phyloP scores from a whole-genome alignment of 2,113 vertebrate genomes.

The Hemichromis elongatus region DNA sequence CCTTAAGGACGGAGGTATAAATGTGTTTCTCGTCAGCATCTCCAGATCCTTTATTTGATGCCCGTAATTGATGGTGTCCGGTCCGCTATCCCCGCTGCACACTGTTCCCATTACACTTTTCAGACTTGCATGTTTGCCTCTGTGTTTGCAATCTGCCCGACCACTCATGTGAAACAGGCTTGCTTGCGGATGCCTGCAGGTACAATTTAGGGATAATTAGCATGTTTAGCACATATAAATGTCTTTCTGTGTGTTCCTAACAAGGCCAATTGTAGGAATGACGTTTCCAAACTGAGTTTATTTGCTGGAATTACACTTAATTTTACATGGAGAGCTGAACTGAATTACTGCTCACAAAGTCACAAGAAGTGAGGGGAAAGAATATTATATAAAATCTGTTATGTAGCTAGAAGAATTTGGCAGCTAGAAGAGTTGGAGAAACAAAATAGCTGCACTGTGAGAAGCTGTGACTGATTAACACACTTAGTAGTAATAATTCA shows the following conservation, averaged over 20 bases:
- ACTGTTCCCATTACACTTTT: slow-evolving; percentile 19
- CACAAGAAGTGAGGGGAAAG: not conserved
- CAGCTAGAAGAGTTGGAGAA: not conserved
- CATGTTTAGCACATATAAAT: not conserved
- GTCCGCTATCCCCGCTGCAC: not conserved
- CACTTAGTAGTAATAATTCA: not conserved
- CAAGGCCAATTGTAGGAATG: not conserved
- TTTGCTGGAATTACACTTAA: not conserved
- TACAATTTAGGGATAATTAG: slow-evolving; percentile 32
- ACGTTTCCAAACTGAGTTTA: not conserved
- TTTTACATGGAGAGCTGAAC: not conserved
- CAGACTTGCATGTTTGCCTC: not conserved
- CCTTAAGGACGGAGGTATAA: not conserved
- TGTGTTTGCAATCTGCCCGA: slow-evolving; percentile 25
- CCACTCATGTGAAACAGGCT: not conserved
- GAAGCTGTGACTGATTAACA: not conserved
- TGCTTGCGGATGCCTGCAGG: slow-evolving; percentile 30
- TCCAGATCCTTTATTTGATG: slow-evolving; percentile 39
- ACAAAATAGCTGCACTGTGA: not conserved
- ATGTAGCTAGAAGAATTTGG: not conserved
- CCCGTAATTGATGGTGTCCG: slow-evolving; percentile 29
- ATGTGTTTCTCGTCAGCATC: slow-evolving; percentile 44
- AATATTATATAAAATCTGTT: not conserved
- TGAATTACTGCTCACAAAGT: not conserved
- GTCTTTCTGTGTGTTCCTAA: not conserved